phyloP scores from a whole-genome alignment of 2,797 vertebrate species.

The Cichlasoma orientale region DNA sequence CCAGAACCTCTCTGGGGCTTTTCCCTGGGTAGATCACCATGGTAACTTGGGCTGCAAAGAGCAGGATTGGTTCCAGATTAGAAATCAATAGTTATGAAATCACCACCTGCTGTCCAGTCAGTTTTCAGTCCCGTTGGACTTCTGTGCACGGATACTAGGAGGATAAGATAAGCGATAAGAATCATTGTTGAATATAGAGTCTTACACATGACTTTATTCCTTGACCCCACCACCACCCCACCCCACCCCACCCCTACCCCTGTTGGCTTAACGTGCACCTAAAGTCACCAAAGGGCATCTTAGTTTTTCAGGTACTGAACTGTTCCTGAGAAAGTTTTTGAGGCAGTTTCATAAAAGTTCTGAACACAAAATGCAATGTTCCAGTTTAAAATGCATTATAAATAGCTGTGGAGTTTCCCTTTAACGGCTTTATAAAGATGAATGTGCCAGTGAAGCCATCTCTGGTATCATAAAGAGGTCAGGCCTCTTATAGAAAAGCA shows the following conservation, averaged over 20 bases:
- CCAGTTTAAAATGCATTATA: background rate
- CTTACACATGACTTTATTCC: too few species aligned
- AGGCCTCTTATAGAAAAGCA: background rate
- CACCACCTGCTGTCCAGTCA: too few species aligned
- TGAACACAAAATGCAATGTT: background rate
- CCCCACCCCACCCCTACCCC: too few species aligned
- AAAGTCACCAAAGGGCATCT: background rate
- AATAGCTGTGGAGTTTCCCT: background rate
- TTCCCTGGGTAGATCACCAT: background rate
- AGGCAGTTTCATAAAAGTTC: background rate
- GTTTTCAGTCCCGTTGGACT: too few species aligned
- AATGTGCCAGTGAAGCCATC: slow-evolving; percentile 8
- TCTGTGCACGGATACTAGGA: too few species aligned
- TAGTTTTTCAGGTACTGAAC: background rate
- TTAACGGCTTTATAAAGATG: slow-evolving; percentile 14
- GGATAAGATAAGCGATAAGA: too few species aligned
- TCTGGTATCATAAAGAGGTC: slow-evolving; percentile 12
- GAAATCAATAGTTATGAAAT: too few species aligned
- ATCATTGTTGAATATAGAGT: too few species aligned
- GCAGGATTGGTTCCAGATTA: too few species aligned
- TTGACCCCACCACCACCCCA: too few species aligned
- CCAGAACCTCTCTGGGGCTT: background rate
- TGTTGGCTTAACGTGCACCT: background rate
- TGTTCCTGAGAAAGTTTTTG: background rate
- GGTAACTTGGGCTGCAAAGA: too few species aligned